These are phyloP conservation scores for Drosophila vallismaia DNA, from an alignment of 2,888 invertebrate genomes.

Conservation along the genomic window DNA sequence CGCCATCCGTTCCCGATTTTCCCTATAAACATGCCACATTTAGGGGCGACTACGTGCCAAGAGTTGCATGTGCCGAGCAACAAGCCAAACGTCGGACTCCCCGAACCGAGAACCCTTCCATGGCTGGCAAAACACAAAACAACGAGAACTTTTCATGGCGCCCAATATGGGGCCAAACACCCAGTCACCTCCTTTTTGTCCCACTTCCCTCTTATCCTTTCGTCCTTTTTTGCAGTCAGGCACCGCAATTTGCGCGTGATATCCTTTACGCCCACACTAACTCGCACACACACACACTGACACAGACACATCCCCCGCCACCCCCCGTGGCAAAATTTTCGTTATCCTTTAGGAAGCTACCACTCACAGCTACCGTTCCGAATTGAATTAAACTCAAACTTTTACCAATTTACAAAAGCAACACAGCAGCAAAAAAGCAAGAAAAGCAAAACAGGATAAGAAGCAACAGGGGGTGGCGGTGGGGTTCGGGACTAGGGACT, in stretches of 20 bases:
- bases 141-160: constrained; percentile 20
- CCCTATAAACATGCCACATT: constrained; percentile 74
- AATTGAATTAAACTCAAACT: constrained; percentile 82
- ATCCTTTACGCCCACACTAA: constrained; percentile 62
- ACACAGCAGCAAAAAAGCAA: constrained; percentile 52
- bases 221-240: constrained; percentile 50
- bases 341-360: constrained; percentile 78
- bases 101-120: constrained; percentile 27
- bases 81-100: constrained; percentile 27
- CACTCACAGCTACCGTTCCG: constrained; percentile 81
- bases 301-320: neutral
- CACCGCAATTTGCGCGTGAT: constrained; percentile 78
- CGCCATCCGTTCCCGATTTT: constrained; percentile 46
- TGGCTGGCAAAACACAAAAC: constrained; percentile 20
- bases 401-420: constrained; percentile 80
- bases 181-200: neutral
- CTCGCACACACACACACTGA: neutral
- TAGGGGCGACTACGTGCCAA: constrained; percentile 70
- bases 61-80: constrained; percentile 63
- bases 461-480: constrained; percentile 15
- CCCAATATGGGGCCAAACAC: constrained; percentile 28
- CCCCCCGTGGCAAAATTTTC: constrained; percentile 39
- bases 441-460: constrained; percentile 14
- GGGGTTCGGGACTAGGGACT: neutral
- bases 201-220: neutral